Evolutionary conservation across 2,888 invertebrate genomes (phyloP), one percentile per base, ranked within the genome.

Genomic region (Agonopterix alstromeriana): DNA sequence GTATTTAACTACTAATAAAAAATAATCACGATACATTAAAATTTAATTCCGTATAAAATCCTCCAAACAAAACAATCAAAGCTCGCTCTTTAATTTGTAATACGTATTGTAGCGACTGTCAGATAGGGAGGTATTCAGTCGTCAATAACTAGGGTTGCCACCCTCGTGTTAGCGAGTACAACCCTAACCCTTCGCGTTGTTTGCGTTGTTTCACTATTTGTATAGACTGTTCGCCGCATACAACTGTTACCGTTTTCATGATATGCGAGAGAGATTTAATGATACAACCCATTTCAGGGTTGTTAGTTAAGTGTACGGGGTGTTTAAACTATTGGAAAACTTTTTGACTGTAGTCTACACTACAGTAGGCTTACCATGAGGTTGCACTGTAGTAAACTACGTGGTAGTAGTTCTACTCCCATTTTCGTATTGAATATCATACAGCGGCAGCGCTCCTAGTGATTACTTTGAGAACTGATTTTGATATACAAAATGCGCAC

Each of bases 181-280:
- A 81, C 72, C 67, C 59, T 80, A 76, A 75, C 82, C 82, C 79
- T 77, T 77, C 79, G 67, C 68, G 72, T 70, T 76, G 74, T 81
- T 83, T 79, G 80, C 79, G 82, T 85, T 82, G 84, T 84, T 84
- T 74, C 76, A 73, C 65, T 82, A 79, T 84, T 86, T 82, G 82
- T 80, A 79, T 73, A 79, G 81, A 60, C 59, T 56, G 71, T 65
- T 69, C 65, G 71, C 77, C 68, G 68, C 27, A 27, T 78, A 80
- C 82, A 82, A 84, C 82, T 82, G 83, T 82, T 84, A 83, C 79
- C 72, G 73, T 75, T 82, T 77, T 76, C 78, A 74, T 77, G 74
- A 78, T 81, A 79, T 78, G 75, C 78, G 75, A 80, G 67, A 73
- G 73, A 74, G 76, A 78, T 81, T 82, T 83, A 79, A 82, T 80